Evolutionary conservation across 1,140 invertebrate species (phyloP), one percentile per base, ranked within the genome.

Genomic region (Elymnias hypermnestra): DNA sequence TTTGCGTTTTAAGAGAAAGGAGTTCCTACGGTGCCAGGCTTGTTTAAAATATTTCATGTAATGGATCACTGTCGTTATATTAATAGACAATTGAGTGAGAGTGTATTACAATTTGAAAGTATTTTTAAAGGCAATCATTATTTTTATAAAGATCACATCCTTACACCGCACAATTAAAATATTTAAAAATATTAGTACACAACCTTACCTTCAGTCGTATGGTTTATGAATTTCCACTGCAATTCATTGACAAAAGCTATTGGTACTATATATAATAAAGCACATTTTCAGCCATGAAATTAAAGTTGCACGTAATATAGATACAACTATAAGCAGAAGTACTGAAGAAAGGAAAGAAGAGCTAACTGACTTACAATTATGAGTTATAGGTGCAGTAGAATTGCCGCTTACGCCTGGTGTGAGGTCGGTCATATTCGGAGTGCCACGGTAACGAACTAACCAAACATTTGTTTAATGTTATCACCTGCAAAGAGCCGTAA

Each of bases 381-480:
- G 53, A 56, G 54, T 53, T 55, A 62, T 41, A 43, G 70, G 37
- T 53, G 59, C 44, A 55, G 74, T 83, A 61, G 54, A 63, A 72
- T 70, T 78, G 60, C 38, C 49, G 42, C 63, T 42, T 39, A 70
- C 66, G 45, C 59, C 60, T 18, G 63, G 52, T 5, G 38, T 23
- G 44, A 53, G 45, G 58, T 50, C 62, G 41, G 57, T 51, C 57
- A 72, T 52, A 56, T 63, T 57, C 58, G 83, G 65, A 54, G 77
- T 71, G 54, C 72, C 77, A 44, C 81, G 83, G 69, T 87, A 84
- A 47, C 82, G 83, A 83, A 85, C 83, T 87, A 87, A 83, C 76
- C 78, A 84, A 84, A 86, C 79, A 85, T 85, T 84, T 76, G 67
- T 76, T 87, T 83, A 67, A 83, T 84, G 74, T 87, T 85, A 85